Evolutionary conservation across 2,888 invertebrate genomes (phyloP), one percentile per base, ranked within the genome.

Genomic region (Nematopogon swammerdamellus): DNA sequence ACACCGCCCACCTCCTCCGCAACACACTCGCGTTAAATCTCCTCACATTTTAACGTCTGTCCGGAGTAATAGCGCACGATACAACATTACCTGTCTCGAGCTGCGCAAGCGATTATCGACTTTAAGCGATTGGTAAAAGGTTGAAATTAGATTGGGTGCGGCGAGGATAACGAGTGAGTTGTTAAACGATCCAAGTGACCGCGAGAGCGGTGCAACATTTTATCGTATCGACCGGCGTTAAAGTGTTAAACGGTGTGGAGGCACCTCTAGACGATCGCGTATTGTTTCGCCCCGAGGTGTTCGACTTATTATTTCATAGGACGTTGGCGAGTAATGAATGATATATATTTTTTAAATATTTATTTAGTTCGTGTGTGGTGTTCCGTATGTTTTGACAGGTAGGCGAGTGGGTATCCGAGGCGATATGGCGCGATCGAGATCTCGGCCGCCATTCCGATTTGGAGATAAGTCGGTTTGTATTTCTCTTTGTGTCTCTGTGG

Each of bases 311-410:
- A 46, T 20, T 46, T 46, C 46, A 46, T 19, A 46, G 19, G 19
- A 20, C 11, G 46, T 20, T 46, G 14, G 36, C 36, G 36, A 14
- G 46, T 46, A 46, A 46, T 46, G 46, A 46, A 46, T 46, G 46
- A 46, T 46, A 19, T 46, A 19, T 46, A 19, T 46, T 46, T 46
- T 46, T 46, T 30, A 17, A 30, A 25, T 47, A 47, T 47, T 47
- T 16, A 30, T 29, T 20, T 10, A 16, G 30, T 42, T 36, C n/a
- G 36, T 44, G 44, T 19, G 44, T n/a, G 19, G 47, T 20, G 20
- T 45, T 56, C 57, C 62, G 63, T 72, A 68, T 76, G 72, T 76
- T 77, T 75, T 76, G 77, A 79, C 75, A 76, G 75, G 60, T 67
- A 63, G 68, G 44, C 25, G 67, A 70, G 65, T 68, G 49, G 43